Evolutionary conservation across 2,113 vertebrate genomes (phyloP).

Genomic region (Typhlomys cinereus): DNA sequence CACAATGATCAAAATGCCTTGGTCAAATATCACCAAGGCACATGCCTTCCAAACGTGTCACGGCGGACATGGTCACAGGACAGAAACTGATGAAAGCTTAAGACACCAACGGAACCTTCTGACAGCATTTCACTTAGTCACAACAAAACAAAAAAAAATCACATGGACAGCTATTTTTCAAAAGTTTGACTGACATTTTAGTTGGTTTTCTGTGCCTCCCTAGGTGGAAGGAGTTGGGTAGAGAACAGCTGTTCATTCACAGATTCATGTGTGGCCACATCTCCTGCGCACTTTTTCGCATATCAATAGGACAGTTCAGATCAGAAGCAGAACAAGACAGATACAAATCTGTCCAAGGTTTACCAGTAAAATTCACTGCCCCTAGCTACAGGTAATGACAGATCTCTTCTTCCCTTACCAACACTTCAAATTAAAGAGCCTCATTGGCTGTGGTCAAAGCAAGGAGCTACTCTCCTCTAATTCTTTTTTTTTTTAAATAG

Average conservation of each 20-base stretch:
- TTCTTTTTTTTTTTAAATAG: neutral
- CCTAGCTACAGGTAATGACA: neutral
- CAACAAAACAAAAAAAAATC: neutral
- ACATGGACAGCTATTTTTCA: neutral
- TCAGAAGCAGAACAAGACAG: slow-evolving; percentile 19
- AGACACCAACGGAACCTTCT: neutral
- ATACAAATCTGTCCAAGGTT: neutral
- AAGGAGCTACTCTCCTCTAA: slow-evolving; percentile 7
- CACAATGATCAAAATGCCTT: neutral
- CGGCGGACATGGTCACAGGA: neutral
- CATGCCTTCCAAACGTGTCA: neutral
- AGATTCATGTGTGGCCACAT: slow-evolving; percentile 43
- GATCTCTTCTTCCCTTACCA: neutral
- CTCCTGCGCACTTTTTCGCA: neutral
- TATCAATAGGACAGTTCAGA: slow-evolving; percentile 20
- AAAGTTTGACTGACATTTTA: slow-evolving; percentile 13
- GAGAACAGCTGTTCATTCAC: slow-evolving; percentile 31
- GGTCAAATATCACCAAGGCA: neutral
- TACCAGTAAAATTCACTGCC: neutral
- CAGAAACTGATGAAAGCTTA: neutral
- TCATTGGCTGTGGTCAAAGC: neutral
- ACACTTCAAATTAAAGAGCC: neutral
- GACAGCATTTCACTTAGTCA: neutral
- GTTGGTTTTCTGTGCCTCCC: slow-evolving; percentile 17
- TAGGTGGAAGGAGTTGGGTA: neutral